Evolutionary conservation across 2,113 vertebrate species (phyloP).

Genomic region (Callopanchax toddi): DNA sequence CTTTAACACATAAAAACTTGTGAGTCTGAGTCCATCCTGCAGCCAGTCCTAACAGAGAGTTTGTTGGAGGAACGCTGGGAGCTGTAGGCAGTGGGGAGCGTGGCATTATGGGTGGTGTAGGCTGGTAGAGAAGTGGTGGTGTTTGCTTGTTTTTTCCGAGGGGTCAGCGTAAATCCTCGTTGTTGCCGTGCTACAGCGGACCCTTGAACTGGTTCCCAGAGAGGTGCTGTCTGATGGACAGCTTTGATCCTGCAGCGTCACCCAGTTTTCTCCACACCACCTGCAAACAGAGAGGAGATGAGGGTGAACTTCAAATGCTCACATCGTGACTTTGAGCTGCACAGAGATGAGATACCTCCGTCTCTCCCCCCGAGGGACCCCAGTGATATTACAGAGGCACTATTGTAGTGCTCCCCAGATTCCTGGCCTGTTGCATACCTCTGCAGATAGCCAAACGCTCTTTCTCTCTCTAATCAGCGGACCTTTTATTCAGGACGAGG

Average conservation of each 20-base stretch:
- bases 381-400: slow-evolving; percentile 62
- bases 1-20: slow-evolving; percentile 34
- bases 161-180: slow-evolving; percentile 47
- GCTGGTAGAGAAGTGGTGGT: slow-evolving; percentile 41
- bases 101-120: slow-evolving; percentile 52
- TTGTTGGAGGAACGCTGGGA: slow-evolving; percentile 29
- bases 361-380: slow-evolving; percentile 28
- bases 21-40: slow-evolving; percentile 30
- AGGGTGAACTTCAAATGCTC: slow-evolving; percentile 55
- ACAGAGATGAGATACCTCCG: slow-evolving; percentile 25
- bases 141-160: no score
- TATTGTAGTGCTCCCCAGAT: slow-evolving; percentile 64
- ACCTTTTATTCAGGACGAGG: slow-evolving; percentile 51
- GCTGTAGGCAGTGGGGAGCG: slow-evolving; percentile 49
- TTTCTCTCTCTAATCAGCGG: slow-evolving; percentile 55
- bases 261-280: slow-evolving; percentile 99
- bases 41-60: slow-evolving; percentile 35
- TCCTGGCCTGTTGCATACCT: slow-evolving; percentile 69
- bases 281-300: slow-evolving; percentile 78
- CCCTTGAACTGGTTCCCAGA: slow-evolving; percentile 99
- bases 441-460: slow-evolving; percentile 47
- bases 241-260: slow-evolving; percentile 93
- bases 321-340: slow-evolving; percentile 45
- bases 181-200: slow-evolving; percentile 85
- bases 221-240: slow-evolving; percentile 95